Evolutionary conservation across 1,140 invertebrate species (phyloP).

Genomic region (Apis mellifera): Amel_HAv3.1 CM009939.2:6793501-6794000

Average conservation of each 20-base stretch:
- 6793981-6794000: not conserved
- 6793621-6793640: not conserved
- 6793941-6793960: not conserved
- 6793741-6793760: constrained; percentile 60
- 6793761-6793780: constrained; percentile 59
- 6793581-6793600: too few species aligned
- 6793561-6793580: too few species aligned
- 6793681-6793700: not conserved
- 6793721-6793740: constrained; percentile 38
- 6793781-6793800: constrained; percentile 58
- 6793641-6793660: not conserved
- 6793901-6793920: not conserved
- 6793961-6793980: not conserved
- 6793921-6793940: not conserved
- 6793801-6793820: constrained; percentile 59
- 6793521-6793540: too few species aligned
- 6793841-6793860: constrained; percentile 56
- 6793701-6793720: not conserved
- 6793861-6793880: constrained; percentile 54
- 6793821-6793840: constrained; percentile 61
- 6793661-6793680: not conserved
- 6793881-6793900: constrained; percentile 47
- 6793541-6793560: too few species aligned
- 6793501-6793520: too few species aligned
- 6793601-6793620: not conserved